Conservation (phyloP, 2,113 vertebrate genomes). For the Psittacara wagleri region DNA sequence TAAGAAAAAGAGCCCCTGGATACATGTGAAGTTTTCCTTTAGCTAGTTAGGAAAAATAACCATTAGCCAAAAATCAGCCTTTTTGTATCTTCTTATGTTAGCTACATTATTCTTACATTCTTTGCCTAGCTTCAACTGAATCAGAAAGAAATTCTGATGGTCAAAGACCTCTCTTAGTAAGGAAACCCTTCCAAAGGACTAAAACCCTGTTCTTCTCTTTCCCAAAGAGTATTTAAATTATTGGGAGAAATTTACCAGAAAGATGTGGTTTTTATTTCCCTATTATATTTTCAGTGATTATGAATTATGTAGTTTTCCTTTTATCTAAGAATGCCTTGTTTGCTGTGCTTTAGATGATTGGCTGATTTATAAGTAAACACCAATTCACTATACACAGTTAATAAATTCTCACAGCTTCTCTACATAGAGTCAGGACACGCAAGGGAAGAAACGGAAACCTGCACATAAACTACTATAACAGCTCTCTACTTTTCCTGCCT, state of each 20-base stretch:
- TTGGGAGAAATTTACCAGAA: neutral
- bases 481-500: neutral
- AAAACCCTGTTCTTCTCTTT: neutral
- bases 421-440: neutral
- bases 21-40: neutral
- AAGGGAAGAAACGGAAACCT: neutral
- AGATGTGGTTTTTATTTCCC: neutral
- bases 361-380: neutral
- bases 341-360: neutral
- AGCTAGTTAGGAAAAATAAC: neutral
- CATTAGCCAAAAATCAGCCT: neutral
- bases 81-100: neutral
- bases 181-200: neutral
- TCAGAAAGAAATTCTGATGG: neutral
- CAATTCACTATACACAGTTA: neutral
- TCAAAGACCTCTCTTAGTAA: neutral
- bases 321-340: neutral
- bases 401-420: neutral
- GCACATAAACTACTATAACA: neutral
- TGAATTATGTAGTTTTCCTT: neutral
- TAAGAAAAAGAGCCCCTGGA: neutral
- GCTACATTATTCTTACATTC: neutral
- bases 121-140: neutral
- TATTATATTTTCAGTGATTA: neutral
- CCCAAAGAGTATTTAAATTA: neutral